Percentiles rank a stretch among this genome's conserved stretches.
phyloP scores from a whole-genome alignment of 2,888 invertebrate genomes.

The Pristionchus exspectatus region DNA sequence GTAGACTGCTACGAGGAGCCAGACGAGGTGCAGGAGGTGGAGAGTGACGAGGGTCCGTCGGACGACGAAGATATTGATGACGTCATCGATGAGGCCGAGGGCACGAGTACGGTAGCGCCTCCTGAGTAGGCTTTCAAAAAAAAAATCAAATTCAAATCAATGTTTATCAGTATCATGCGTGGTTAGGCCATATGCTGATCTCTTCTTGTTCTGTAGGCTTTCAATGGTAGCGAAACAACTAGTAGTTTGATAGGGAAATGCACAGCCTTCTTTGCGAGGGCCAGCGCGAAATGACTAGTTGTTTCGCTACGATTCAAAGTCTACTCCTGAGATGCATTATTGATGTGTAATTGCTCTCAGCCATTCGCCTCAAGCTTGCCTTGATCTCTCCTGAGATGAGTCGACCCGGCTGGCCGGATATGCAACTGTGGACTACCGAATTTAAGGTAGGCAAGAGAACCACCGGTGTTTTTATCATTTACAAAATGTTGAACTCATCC shows the following conservation, averaged over 20 bases:
- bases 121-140: too few species aligned
- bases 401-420: conserved; percentile 41
- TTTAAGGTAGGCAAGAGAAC: neutral
- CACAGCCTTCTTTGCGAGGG: too few species aligned
- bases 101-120: conserved; percentile 8
- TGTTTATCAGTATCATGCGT: too few species aligned
- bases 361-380: neutral
- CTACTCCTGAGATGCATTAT: neutral
- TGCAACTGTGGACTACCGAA: conserved; percentile 9
- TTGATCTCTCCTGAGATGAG: neutral
- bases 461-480: neutral
- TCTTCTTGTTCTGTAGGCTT: too few species aligned
- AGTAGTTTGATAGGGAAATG: too few species aligned
- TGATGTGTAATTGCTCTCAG: neutral
- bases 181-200: too few species aligned
- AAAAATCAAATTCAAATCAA: too few species aligned
- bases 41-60: neutral
- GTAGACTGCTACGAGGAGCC: neutral
- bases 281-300: too few species aligned
- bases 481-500: neutral
- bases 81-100: conserved; percentile 26
- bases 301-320: too few species aligned
- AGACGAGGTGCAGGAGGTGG: conserved; percentile 6
- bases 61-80: conserved; percentile 31
- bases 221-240: too few species aligned